Conservation (phyloP, 2,113 vertebrate species). For the Chunga burmeisteri region DNA sequence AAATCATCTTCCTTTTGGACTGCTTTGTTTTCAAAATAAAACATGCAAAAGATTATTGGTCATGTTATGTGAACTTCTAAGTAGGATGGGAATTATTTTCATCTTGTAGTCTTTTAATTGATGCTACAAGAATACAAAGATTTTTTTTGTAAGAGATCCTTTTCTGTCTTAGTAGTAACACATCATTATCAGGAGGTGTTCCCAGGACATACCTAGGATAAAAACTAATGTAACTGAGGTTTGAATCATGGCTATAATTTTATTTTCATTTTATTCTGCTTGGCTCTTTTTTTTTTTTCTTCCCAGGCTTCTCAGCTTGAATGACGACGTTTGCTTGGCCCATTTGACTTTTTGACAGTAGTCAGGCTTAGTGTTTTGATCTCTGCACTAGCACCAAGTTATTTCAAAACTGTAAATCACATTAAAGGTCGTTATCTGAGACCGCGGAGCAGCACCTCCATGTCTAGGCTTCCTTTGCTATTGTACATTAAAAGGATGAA, state of each 20-base stretch:
- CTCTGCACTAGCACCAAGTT: background rate
- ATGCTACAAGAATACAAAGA: background rate
- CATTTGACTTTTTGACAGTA: background rate
- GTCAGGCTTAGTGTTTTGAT: background rate
- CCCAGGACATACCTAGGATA: background rate
- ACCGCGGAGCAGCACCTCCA: background rate
- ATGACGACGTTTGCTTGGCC: too few species aligned
- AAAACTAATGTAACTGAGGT: background rate
- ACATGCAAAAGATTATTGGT: background rate
- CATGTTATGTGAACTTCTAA: background rate
- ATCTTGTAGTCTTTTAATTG: background rate
- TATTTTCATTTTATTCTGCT: background rate
- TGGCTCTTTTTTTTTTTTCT: background rate
- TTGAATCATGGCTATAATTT: background rate
- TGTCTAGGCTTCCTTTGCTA: fast-evolving
- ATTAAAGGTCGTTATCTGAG: background rate
- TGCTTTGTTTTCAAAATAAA: constrained; percentile 29
- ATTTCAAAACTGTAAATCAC: background rate
- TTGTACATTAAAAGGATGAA: background rate
- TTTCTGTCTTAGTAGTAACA: background rate
- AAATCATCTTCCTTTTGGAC: background rate
- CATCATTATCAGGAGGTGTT: background rate
- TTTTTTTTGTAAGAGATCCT: background rate
- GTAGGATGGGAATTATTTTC: background rate
- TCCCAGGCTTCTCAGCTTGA: background rate